Conservation (phyloP, 2,888 invertebrate genomes). For the Rhorus exstirpatorius region DNA sequence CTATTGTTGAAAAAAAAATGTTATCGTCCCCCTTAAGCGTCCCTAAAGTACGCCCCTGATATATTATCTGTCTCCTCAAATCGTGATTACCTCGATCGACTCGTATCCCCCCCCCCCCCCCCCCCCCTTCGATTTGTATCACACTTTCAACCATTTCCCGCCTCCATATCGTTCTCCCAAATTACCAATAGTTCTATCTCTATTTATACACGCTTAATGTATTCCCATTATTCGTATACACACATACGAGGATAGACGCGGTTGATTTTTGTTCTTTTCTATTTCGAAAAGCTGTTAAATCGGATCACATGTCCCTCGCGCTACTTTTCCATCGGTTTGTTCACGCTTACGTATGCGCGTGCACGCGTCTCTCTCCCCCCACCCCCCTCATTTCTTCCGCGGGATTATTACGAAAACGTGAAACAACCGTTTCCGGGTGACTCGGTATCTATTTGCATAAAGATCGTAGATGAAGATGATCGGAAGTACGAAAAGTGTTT, state of each 20-base stretch:
- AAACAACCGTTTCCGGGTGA: conserved; percentile 19
- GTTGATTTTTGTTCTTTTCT: conserved; percentile 19
- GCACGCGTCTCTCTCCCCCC: not conserved
- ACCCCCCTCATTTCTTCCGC: not conserved
- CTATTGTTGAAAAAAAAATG: not conserved
- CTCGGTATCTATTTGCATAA: conserved; percentile 49
- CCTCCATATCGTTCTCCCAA: conserved; percentile 2
- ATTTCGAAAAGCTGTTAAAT: conserved; percentile 51
- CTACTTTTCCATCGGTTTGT: conserved; percentile 47
- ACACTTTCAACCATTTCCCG: conserved; percentile 17
- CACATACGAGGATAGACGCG: not conserved
- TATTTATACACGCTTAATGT: conserved; percentile 1
- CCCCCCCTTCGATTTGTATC: conserved; percentile 9
- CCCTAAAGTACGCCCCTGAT: not conserved
- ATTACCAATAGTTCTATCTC: not conserved
- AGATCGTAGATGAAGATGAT: conserved; percentile 46
- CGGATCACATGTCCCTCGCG: conserved; percentile 48
- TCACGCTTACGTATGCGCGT: conserved; percentile 34
- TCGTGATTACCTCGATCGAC: conserved; percentile 4
- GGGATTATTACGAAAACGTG: conserved; percentile 36
- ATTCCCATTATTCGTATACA: not conserved
- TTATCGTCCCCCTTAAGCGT: not conserved
- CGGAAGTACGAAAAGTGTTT: conserved; percentile 28
- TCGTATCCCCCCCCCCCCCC: not conserved
- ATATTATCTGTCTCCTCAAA: not conserved